These are phyloP conservation scores for Leucophenga varia DNA, from an alignment of 1,140 invertebrate species.

Conservation along the genomic window DNA sequence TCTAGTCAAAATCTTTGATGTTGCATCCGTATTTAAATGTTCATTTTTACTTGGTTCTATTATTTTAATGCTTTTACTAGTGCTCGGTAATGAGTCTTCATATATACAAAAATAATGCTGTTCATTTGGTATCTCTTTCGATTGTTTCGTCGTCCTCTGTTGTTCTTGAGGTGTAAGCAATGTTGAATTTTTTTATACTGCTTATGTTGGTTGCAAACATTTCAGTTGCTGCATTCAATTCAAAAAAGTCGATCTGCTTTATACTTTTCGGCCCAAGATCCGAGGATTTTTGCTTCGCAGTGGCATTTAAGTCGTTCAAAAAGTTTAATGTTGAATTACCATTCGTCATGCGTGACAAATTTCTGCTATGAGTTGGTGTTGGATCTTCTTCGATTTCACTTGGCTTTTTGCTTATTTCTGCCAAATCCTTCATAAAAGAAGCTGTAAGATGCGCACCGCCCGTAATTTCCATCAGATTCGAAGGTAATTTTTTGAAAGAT, in stretches of 20 bases:
- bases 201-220: conserved; percentile 42
- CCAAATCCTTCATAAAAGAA: conserved; percentile 40
- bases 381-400: background rate
- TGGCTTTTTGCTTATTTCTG: conserved; percentile 23
- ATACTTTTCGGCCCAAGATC: too few species aligned
- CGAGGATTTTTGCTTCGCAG: background rate
- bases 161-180: too few species aligned
- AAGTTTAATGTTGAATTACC: conserved; percentile 4
- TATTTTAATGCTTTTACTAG: too few species aligned
- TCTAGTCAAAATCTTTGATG: too few species aligned
- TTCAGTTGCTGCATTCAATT: conserved; percentile 45
- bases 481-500: too few species aligned
- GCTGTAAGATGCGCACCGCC: conserved; percentile 14
- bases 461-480: too few species aligned
- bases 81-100: too few species aligned
- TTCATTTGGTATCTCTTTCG: too few species aligned
- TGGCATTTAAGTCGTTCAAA: conserved; percentile 4
- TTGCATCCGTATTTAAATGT: too few species aligned
- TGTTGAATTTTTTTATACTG: conserved; percentile 53
- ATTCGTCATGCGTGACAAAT: background rate
- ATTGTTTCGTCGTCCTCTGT: too few species aligned
- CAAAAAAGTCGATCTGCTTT: conserved; percentile 25
- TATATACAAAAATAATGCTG: too few species aligned
- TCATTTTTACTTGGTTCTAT: too few species aligned
- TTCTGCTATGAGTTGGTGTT: background rate